A percentile compares a stretch with the other conserved stretches of the same genome.
These are phyloP conservation scores for Myanophis thanlyinensis DNA, from an alignment of 2,113 vertebrate species.

Conservation along the genomic window DNA sequence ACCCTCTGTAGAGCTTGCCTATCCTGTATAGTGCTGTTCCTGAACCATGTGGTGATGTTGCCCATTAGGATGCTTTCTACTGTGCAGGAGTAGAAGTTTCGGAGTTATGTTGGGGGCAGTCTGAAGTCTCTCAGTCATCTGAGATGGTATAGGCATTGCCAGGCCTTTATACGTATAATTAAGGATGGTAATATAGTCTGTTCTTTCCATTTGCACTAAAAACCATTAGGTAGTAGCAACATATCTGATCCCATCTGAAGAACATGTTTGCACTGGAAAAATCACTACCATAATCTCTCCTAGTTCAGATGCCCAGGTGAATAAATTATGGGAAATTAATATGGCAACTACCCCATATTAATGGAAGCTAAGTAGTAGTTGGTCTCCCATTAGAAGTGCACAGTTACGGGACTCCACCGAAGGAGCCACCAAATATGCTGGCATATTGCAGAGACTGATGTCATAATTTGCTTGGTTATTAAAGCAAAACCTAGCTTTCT, in stretches of 20 bases:
- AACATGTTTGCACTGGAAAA: neutral
- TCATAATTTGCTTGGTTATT: neutral
- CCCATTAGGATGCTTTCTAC: too few species aligned
- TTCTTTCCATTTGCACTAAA: neutral
- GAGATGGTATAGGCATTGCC: too few species aligned
- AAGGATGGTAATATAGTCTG: neutral
- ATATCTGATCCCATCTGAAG: neutral
- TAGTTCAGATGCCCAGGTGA: neutral
- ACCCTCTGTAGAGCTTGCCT: too few species aligned
- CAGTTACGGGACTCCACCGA: neutral
- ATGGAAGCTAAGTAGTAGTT: neutral
- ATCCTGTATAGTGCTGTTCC: too few species aligned
- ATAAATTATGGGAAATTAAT: neutral
- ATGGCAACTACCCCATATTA: neutral
- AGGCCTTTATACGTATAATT: too few species aligned
- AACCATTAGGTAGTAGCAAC: neutral
- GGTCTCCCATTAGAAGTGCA: neutral
- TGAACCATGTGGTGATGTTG: too few species aligned
- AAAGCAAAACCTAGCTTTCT: neutral
- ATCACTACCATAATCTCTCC: neutral
- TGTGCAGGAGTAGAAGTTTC: too few species aligned
- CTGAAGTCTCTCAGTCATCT: too few species aligned
- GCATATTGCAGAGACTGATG: neutral
- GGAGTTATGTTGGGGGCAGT: too few species aligned
- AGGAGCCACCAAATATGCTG: neutral